Evolutionary conservation across 2,113 vertebrate genomes (phyloP).

Genomic region (Abramis brama): DNA sequence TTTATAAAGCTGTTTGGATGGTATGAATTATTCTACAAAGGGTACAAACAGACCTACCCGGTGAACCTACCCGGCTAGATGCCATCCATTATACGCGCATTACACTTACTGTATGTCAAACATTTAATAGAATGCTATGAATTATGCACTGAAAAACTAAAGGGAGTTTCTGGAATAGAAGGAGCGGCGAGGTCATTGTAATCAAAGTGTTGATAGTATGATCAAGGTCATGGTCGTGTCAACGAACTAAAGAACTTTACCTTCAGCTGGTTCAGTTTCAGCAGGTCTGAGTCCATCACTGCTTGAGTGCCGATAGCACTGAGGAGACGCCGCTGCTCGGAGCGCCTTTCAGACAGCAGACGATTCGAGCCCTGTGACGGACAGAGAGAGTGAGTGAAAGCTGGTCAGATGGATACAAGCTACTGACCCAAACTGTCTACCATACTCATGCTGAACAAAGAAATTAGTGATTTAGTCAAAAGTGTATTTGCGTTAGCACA

Average conservation of each 20-base stretch:
- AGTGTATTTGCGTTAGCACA: neutral
- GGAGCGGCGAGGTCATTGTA: neutral
- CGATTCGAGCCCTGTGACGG: constrained; percentile 82
- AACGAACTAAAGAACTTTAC: constrained; percentile 63
- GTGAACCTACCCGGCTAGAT: neutral
- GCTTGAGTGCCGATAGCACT: constrained; percentile 88
- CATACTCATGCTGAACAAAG: neutral
- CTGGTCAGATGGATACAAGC: neutral
- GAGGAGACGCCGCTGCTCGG: constrained; percentile 89
- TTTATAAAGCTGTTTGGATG: neutral
- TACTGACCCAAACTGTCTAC: neutral
- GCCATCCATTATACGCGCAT: too few relatives aligned
- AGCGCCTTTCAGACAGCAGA: constrained; percentile 86
- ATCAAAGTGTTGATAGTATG: neutral
- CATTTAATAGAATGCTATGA: neutral
- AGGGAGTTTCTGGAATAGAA: neutral
- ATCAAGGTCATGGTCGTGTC: neutral
- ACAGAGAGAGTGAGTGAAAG: neutral
- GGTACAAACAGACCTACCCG: neutral
- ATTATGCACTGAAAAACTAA: neutral
- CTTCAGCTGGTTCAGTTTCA: constrained; percentile 95
- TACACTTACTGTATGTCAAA: neutral
- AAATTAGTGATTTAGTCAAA: neutral
- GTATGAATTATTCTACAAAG: neutral
- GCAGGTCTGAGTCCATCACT: constrained; percentile 87